phyloP scores from a whole-genome alignment of 2,113 vertebrate species.

The western clawed frog (Xenopus tropicalis) region DNA sequence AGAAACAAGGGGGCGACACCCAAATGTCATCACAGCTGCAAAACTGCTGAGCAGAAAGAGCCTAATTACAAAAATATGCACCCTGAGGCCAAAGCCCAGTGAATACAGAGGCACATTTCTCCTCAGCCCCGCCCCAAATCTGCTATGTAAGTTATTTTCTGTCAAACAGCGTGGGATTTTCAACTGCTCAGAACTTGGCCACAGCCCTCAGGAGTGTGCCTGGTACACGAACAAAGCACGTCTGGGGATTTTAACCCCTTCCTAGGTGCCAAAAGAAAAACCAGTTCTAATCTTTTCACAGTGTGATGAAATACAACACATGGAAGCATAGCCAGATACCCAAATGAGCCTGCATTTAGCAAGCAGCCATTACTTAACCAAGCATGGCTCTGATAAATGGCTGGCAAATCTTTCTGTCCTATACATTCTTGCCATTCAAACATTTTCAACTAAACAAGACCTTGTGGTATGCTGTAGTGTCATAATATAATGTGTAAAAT shows the following conservation, averaged over 20 bases:
- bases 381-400: too few species aligned
- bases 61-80: slow-evolving; percentile 89
- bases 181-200: slow-evolving; percentile 46
- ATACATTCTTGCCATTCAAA: too few species aligned
- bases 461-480: too few species aligned
- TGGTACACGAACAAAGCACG: slow-evolving; percentile 41
- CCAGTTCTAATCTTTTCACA: not conserved
- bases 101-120: slow-evolving; percentile 73
- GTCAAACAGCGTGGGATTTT: slow-evolving; percentile 63
- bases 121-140: slow-evolving; percentile 60
- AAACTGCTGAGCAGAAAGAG: slow-evolving; percentile 82
- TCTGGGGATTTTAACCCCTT: slow-evolving; percentile 29
- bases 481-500: too few species aligned
- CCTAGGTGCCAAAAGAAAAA: not conserved
- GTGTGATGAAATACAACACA: not conserved
- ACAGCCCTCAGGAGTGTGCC: slow-evolving; percentile 46
- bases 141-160: slow-evolving; percentile 56
- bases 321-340: too few species aligned
- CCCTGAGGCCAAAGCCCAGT: slow-evolving; percentile 70
- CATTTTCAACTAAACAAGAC: too few species aligned
- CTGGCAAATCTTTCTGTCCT: too few species aligned
- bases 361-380: too few species aligned
- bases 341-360: too few species aligned
- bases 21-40: slow-evolving; percentile 91
- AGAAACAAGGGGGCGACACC: slow-evolving; percentile 87